Evolutionary conservation across 2,113 vertebrate species (phyloP), one percentile per base, ranked within the genome.

Genomic region (Gopherus flavomarginatus): DNA sequence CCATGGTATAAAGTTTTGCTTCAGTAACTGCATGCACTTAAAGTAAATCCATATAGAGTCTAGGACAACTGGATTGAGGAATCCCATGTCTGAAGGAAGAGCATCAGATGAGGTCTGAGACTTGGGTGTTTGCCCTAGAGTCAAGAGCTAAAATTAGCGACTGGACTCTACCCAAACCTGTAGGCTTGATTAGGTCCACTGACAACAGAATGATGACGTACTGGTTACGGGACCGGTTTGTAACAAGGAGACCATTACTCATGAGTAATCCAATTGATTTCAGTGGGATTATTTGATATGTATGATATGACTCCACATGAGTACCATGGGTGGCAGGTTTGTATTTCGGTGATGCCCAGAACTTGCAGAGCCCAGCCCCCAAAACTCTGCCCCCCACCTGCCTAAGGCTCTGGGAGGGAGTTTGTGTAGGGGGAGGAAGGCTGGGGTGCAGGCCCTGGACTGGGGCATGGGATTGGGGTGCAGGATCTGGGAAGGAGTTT

Each of bases 11-110:
- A 93, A 49, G 92, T 72, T 91, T 97, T 92, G 92, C 85, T 94
- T 97, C 57, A 77, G 0, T 90, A 87, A 94, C 90, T 94, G 1
- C 86, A 9, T 86, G 89, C 42, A 38, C 95, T 96, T 92, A 75
- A 86, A 88, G 75, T 26, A 84, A 95, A 8, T 44, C 53, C 75
- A 19, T 50, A 82, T 57, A 53, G 22, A 85, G 21, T 77, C n/a
- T 19, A 57, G 24, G 8, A 59, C 24, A 27, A 59, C 81, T 84
- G 53, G 59, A 54, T 84, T 69, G 8, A 54, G 50, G 11, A 52
- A 88, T 35, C 24, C 24, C 2, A 2, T 5, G 16, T 83, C 77
- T 57, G 29, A 82, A 59, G 27, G 17, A 82, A 62, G 72, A 62
- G n/a, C 83, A 83, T 91, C 1, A 42, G 22, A 52, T 81, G 7